Conservation (phyloP, 2,113 vertebrate species). For the Syngnathus typhle region DNA sequence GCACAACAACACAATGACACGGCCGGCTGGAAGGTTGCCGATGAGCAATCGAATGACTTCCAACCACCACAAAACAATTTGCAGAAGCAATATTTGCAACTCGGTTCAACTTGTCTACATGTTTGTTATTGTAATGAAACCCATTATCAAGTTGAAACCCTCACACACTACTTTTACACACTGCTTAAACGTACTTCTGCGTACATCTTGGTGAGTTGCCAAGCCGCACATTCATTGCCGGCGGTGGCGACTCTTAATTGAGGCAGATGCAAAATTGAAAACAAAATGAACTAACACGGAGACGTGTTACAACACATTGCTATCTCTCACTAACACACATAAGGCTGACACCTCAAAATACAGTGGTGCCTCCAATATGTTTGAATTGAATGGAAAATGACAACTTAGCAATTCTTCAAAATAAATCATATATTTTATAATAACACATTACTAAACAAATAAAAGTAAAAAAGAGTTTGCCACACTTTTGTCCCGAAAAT, state of each 20-base stretch:
- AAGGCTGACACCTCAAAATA: too few species aligned
- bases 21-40: too few species aligned
- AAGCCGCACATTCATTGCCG: not conserved
- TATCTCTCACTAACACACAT: not conserved
- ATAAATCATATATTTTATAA: too few species aligned
- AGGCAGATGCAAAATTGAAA: not conserved
- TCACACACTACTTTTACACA: too few species aligned
- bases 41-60: not conserved
- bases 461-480: not conserved
- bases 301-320: not conserved
- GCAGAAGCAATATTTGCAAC: not conserved
- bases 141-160: too few species aligned
- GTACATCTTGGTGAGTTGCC: not conserved
- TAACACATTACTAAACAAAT: too few species aligned
- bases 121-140: not conserved
- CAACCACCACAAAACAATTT: not conserved
- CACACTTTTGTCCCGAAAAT: not conserved
- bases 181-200: too few species aligned
- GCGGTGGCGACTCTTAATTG: not conserved
- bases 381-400: too few species aligned
- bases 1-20: conserved; percentile 13
- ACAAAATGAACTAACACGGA: not conserved
- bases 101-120: not conserved
- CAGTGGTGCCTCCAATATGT: too few species aligned
- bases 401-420: too few species aligned